These are phyloP conservation scores for Choloepus hoffmanni DNA, from an alignment of 2,113 vertebrate genomes.

Conservation along the genomic window DNA sequence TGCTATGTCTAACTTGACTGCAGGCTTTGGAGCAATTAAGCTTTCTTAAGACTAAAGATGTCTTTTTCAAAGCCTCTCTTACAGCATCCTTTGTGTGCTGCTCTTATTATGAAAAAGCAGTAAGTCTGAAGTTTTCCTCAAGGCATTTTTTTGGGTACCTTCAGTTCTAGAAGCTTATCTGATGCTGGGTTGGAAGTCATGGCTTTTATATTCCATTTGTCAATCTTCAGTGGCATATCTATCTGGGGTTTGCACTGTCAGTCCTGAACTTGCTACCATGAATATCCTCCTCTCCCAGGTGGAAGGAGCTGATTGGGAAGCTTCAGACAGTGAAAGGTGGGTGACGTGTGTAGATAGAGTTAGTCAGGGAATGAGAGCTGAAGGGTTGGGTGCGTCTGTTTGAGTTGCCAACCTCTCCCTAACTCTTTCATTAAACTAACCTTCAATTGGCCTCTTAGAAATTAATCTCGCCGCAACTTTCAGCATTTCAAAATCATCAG, in stretches of 20 bases:
- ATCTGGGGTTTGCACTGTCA: background rate
- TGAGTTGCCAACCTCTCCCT: slow-evolving; percentile 74
- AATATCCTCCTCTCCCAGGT: background rate
- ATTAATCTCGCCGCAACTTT: slow-evolving; percentile 50
- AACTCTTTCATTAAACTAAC: slow-evolving; percentile 74
- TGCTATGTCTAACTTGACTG: background rate
- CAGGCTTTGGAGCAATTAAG: background rate
- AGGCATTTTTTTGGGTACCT: background rate
- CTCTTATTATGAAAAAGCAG: background rate
- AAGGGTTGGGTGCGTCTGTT: slow-evolving; percentile 56
- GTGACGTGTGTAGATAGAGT: slow-evolving; percentile 26
- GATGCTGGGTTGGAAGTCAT: background rate
- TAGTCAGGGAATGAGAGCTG: background rate
- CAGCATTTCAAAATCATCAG: slow-evolving; percentile 58
- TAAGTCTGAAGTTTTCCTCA: background rate
- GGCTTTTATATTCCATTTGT: background rate
- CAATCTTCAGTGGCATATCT: background rate
- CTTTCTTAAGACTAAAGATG: background rate
- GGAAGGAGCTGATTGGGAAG: background rate
- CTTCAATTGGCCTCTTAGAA: slow-evolving; percentile 69
- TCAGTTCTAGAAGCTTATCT: background rate
- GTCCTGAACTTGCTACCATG: background rate
- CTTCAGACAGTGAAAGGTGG: background rate
- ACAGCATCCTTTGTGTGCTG: background rate
- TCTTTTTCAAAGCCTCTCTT: background rate